These are phyloP conservation scores for Ricordea florida DNA, from an alignment of 92 coral and sea anemone genomes.

Conservation along the genomic window DNA sequence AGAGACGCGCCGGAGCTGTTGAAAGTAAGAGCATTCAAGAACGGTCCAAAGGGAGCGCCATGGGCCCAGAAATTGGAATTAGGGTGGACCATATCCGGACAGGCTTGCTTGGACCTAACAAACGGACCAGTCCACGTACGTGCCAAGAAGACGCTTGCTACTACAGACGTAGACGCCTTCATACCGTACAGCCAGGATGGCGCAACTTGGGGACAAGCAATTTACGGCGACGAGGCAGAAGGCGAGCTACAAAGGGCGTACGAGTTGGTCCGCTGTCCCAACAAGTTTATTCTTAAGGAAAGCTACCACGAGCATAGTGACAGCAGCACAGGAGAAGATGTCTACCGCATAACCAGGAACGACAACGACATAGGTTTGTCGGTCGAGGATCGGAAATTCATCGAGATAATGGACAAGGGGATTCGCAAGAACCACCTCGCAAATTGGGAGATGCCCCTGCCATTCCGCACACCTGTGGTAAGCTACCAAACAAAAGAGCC, in stretches of 20 bases:
- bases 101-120: constrained; percentile 34
- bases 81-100: constrained; percentile 55
- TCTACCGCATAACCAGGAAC: neutral
- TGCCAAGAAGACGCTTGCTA: neutral
- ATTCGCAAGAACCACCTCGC: constrained; percentile 8
- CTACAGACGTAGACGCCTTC: neutral
- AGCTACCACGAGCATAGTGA: neutral
- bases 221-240: neutral
- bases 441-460: constrained; percentile 40
- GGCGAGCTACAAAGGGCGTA: neutral
- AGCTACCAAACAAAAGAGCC: neutral
- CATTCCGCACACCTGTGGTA: neutral
- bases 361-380: constrained; percentile 29
- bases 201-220: neutral
- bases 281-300: neutral
- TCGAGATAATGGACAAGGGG: constrained; percentile 16
- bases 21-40: constrained; percentile 49
- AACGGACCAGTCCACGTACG: constrained; percentile 34
- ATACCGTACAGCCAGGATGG: neutral
- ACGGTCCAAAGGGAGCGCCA: constrained; percentile 48
- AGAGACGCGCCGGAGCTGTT: constrained; percentile 54
- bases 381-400: neutral
- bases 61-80: constrained; percentile 48
- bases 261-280: constrained; percentile 29
- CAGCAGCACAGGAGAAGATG: neutral